These are phyloP conservation scores for Archocentrus centrarchus DNA, from an alignment of 2,113 vertebrate genomes.

Conservation along the genomic window DNA sequence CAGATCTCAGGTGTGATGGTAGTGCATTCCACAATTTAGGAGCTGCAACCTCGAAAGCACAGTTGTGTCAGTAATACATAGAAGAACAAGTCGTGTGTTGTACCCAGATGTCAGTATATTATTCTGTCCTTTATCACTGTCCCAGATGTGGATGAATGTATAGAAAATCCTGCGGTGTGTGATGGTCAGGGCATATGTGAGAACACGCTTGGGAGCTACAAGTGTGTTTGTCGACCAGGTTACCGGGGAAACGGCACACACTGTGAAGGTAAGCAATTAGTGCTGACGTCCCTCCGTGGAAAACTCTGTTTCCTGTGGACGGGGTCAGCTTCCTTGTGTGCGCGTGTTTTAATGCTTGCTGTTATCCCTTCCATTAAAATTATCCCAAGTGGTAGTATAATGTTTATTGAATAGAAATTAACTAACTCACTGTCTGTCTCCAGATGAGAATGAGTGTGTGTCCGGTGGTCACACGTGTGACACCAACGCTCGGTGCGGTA, in stretches of 20 bases:
- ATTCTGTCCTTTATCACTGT: slow-evolving; percentile 27
- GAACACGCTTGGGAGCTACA: slow-evolving; percentile 83
- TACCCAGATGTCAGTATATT: not conserved
- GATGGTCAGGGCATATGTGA: slow-evolving; percentile 79
- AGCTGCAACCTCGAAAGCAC: no score
- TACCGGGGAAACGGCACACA: slow-evolving; percentile 85
- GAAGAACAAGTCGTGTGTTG: not conserved
- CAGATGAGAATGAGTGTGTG: slow-evolving; percentile 84
- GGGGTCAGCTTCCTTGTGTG: slow-evolving; percentile 46
- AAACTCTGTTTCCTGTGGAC: slow-evolving; percentile 43
- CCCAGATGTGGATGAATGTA: slow-evolving; percentile 85
- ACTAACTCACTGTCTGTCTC: slow-evolving; percentile 1
- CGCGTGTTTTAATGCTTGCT: slow-evolving; percentile 41
- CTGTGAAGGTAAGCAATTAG: slow-evolving; percentile 81
- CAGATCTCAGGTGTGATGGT: no score
- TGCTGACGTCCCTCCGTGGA: slow-evolving; percentile 38
- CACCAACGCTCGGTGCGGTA: slow-evolving; percentile 82
- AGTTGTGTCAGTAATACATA: not conserved
- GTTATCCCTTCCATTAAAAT: slow-evolving; percentile 48
- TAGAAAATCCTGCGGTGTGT: slow-evolving; percentile 69
- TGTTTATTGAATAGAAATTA: slow-evolving; percentile 21
- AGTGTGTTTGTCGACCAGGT: slow-evolving; percentile 81
- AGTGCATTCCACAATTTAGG: no score
- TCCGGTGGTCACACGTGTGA: slow-evolving; percentile 79
- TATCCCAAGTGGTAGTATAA: not conserved